Conservation (phyloP, 2,797 vertebrate species). For the Diplodus sargus region DNA sequence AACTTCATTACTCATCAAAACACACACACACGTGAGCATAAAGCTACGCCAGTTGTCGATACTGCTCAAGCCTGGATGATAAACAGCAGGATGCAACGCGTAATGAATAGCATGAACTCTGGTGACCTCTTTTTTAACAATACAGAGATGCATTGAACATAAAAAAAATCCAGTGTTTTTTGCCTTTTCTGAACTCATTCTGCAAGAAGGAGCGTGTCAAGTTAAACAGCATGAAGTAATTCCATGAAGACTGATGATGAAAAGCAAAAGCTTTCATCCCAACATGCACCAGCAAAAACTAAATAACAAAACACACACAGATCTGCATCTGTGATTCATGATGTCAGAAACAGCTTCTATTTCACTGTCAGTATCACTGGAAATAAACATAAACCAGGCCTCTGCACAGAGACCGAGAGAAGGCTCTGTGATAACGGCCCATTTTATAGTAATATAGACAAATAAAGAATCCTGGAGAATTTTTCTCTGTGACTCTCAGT, state of each 20-base stretch:
- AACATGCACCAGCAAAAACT: neutral
- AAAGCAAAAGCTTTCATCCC: constrained; percentile 7
- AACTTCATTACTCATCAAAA: constrained; percentile 16
- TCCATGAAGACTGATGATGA: neutral
- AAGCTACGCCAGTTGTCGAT: constrained; percentile 13
- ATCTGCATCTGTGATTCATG: neutral
- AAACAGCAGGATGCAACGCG: neutral
- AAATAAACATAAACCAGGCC: neutral
- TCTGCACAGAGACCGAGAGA: constrained; percentile 1
- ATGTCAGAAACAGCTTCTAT: neutral
- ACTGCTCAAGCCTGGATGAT: constrained; percentile 13
- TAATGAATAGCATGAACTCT: constrained; percentile 19
- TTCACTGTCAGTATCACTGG: neutral
- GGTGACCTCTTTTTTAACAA: constrained; percentile 21
- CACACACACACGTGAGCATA: neutral
- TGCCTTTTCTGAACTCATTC: neutral
- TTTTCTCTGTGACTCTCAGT: constrained; percentile 36
- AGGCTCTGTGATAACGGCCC: constrained; percentile 26
- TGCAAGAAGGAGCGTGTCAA: neutral
- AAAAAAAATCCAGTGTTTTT: neutral
- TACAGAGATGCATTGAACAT: neutral
- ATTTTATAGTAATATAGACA: neutral
- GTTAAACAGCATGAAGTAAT: no score
- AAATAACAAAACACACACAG: neutral
- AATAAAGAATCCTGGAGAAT: constrained; percentile 31